Conservation (phyloP, 2,888 invertebrate genomes). For the Willowsia nigromaculata region DNA sequence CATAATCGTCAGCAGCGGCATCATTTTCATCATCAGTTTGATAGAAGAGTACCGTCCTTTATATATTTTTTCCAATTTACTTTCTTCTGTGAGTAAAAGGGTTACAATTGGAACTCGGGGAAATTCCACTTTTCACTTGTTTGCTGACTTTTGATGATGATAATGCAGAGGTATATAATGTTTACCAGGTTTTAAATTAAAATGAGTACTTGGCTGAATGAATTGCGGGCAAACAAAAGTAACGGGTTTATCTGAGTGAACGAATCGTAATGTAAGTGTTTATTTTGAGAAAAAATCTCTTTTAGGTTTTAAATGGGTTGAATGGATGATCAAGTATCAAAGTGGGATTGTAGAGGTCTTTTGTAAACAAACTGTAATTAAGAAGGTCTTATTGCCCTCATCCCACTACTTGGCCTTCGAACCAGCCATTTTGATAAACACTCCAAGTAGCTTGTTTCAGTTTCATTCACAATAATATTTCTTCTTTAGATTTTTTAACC, state of each 20-base stretch:
- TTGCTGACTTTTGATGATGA: not conserved
- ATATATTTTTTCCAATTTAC: slow-evolving; percentile 18
- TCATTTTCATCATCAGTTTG: not conserved
- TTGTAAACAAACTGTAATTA: slow-evolving; percentile 51
- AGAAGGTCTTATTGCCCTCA: slow-evolving; percentile 34
- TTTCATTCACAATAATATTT: too few relatives aligned
- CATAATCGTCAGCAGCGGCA: not conserved
- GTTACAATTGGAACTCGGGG: not conserved
- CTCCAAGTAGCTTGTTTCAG: too few relatives aligned
- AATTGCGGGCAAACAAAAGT: too few relatives aligned
- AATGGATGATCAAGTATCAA: slow-evolving; percentile 12
- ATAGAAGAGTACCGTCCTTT: not conserved
- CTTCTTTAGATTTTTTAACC: too few relatives aligned
- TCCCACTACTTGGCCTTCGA: not conserved
- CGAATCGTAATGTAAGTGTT: too few relatives aligned
- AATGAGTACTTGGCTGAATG: not conserved
- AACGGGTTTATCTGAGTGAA: too few relatives aligned
- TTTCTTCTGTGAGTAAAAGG: not conserved
- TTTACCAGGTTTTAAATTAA: not conserved
- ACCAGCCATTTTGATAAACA: too few relatives aligned
- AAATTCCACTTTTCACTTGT: not conserved
- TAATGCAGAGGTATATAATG: not conserved
- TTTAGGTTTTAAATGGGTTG: too few relatives aligned
- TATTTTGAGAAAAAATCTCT: too few relatives aligned
- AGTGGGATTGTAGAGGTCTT: slow-evolving; percentile 20